These are phyloP conservation scores for Drosophila trichaetosa DNA, from an alignment of 2,888 invertebrate genomes.

Conservation along the genomic window DNA sequence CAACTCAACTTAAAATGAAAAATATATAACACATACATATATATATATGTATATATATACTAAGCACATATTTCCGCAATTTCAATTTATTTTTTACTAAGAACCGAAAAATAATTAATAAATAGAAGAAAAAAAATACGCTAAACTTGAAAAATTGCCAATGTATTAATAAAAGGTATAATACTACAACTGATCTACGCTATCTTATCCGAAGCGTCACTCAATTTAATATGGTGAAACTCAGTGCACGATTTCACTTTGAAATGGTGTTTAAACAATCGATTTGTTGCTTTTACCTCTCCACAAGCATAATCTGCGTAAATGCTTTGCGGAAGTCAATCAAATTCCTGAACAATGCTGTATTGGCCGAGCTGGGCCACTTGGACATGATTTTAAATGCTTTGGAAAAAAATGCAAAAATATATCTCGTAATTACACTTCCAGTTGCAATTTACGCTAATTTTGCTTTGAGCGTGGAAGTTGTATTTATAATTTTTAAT, in stretches of 20 bases:
- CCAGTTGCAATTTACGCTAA: constrained; percentile 55
- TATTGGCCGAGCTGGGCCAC: constrained; percentile 18
- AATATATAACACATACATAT: constrained; percentile 7
- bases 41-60: neutral
- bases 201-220: constrained; percentile 9
- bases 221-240: constrained; percentile 38
- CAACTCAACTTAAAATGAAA: neutral
- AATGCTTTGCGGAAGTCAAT: constrained; percentile 65
- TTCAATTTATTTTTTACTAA: neutral
- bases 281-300: constrained; percentile 42
- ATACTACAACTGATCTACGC: neutral
- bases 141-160: neutral
- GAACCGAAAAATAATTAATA: neutral
- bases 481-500: constrained; percentile 56
- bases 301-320: constrained; percentile 57
- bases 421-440: constrained; percentile 52
- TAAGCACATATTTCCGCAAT: neutral
- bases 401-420: constrained; percentile 47
- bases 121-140: neutral
- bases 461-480: constrained; percentile 55
- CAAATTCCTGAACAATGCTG: constrained; percentile 50
- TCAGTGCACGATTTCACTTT: constrained; percentile 48
- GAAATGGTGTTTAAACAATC: constrained; percentile 41
- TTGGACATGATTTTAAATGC: constrained; percentile 35
- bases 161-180: neutral